A percentile compares a stretch with the other conserved stretches of the same genome.
phyloP scores from a whole-genome alignment of 2,797 vertebrate species.

The Poliocrania exsul region DNA sequence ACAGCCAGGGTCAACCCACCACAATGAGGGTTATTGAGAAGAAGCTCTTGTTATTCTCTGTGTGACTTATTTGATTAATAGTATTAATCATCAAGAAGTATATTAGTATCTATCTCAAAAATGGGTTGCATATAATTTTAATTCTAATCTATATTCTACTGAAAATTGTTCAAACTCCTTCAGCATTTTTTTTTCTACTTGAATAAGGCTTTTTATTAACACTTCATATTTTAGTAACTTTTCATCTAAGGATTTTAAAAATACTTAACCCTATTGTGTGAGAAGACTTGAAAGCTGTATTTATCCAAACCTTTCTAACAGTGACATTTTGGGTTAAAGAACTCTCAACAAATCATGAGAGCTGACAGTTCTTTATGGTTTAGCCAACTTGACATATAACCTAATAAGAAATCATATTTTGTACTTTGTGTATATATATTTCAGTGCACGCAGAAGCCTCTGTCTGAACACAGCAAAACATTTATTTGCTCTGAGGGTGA shows the following conservation, averaged over 20 bases:
- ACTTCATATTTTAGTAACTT: neutral
- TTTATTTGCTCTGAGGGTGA: neutral
- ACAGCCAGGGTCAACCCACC: neutral
- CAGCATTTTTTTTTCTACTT: neutral
- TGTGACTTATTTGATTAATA: neutral
- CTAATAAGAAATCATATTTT: neutral
- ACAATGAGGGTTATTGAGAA: neutral
- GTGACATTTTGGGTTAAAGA: neutral
- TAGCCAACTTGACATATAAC: neutral
- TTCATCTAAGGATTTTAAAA: neutral
- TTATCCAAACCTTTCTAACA: neutral
- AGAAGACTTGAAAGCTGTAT: neutral
- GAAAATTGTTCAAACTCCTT: neutral
- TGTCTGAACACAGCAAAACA: neutral
- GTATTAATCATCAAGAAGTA: neutral
- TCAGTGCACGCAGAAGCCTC: neutral
- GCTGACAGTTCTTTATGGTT: neutral
- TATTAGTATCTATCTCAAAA: neutral
- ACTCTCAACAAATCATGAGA: neutral
- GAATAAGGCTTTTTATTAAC: neutral
- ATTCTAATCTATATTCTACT: neutral
- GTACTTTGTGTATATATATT: neutral
- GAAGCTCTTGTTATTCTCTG: neutral
- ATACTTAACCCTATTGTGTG: neutral
- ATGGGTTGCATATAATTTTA: neutral